A percentile compares a stretch with the other conserved stretches of the same genome.
phyloP scores from a whole-genome alignment of 64 coral and sea anemone species.

The Actinia equina region DNA sequence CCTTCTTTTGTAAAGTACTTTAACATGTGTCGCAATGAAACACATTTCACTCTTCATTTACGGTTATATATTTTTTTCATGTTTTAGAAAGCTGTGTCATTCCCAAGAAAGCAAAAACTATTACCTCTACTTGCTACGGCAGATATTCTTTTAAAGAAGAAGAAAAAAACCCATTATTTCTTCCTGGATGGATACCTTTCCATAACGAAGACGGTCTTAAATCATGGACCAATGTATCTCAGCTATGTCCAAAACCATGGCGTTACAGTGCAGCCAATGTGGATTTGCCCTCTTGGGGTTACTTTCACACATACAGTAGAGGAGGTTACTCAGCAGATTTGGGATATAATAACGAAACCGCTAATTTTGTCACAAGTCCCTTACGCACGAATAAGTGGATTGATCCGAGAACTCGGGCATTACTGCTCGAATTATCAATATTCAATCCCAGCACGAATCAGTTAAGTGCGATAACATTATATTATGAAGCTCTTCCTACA shows the following conservation, averaged over 20 bases:
- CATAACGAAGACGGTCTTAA: background rate
- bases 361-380: background rate
- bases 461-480: constrained; percentile 30
- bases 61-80: no score
- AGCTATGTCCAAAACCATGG: constrained; percentile 65
- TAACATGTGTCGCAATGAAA: no score
- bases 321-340: constrained; percentile 67
- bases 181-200: constrained; percentile 45
- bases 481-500: constrained; percentile 47
- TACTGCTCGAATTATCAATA: constrained; percentile 55
- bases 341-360: constrained; percentile 42
- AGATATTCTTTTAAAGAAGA: background rate
- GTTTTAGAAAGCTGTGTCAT: constrained; percentile 26
- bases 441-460: constrained; percentile 59
- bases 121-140: constrained; percentile 28
- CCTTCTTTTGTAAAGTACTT: no score
- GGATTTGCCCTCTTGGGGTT: background rate
- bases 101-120: constrained; percentile 7
- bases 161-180: constrained; percentile 16
- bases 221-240: background rate
- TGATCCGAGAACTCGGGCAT: constrained; percentile 39
- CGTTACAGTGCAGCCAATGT: constrained; percentile 33
- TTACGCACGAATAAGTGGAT: constrained; percentile 36
- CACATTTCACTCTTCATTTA: no score
- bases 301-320: constrained; percentile 31